Evolutionary conservation across 2,888 invertebrate genomes (phyloP).

Genomic region (Protonemura montana): DNA sequence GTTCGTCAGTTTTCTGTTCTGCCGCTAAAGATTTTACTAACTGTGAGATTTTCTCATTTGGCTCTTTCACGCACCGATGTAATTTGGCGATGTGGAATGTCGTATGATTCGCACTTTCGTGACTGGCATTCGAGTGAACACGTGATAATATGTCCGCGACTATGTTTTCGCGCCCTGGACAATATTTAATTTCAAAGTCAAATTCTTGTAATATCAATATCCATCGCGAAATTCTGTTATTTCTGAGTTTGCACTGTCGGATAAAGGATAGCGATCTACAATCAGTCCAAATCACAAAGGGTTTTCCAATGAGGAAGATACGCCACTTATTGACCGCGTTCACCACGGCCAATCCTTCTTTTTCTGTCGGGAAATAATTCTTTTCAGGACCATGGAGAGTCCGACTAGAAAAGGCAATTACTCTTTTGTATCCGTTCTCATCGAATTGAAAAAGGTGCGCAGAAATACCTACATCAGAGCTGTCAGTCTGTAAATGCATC

Average conservation of each 20-base stretch:
- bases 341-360: constrained; percentile 56
- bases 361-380: constrained; percentile 58
- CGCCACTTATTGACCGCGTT: constrained; percentile 50
- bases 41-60: not conserved
- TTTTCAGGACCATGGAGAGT: constrained; percentile 51
- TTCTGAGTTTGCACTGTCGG: not conserved
- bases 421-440: too few relatives aligned
- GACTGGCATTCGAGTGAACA: too few relatives aligned
- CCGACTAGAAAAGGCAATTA: too few relatives aligned
- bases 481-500: constrained; percentile 29
- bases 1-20: not conserved
- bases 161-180: constrained; percentile 8
- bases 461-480: constrained; percentile 45
- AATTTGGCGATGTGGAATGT: not conserved
- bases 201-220: constrained; percentile 9
- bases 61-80: not conserved
- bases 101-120: not conserved
- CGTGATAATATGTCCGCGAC: not conserved
- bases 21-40: not conserved
- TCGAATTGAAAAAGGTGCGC: too few relatives aligned
- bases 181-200: constrained; percentile 17
- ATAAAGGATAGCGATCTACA: constrained; percentile 33
- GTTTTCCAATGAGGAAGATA: not conserved
- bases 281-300: constrained; percentile 15
- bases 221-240: constrained; percentile 1